Conservation (phyloP, 2,113 vertebrate genomes). For the Dascyllus trimaculatus region DNA sequence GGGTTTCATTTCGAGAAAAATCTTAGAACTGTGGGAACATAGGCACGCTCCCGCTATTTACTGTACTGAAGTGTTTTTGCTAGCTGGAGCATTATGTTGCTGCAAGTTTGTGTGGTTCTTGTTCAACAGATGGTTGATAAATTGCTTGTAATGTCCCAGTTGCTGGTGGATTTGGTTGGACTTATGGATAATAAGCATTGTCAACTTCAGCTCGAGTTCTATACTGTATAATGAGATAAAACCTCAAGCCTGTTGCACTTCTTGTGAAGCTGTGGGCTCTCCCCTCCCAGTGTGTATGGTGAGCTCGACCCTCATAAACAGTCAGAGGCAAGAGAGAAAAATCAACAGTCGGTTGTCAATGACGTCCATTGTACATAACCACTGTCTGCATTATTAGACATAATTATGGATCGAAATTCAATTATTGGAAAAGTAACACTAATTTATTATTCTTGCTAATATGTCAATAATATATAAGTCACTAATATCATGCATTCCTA, state of each 20-base stretch:
- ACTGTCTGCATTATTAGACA: not conserved
- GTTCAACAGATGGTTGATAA: slow-evolving; percentile 10
- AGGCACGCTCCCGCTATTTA: too few relatives aligned
- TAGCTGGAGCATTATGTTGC: not conserved
- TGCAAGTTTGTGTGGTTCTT: not conserved
- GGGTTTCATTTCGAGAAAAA: too few relatives aligned
- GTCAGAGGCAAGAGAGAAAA: not conserved
- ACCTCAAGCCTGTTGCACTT: not conserved
- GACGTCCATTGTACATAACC: not conserved
- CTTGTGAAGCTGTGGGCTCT: not conserved
- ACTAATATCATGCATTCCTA: not conserved
- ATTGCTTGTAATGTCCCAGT: not conserved
- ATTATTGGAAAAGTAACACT: not conserved
- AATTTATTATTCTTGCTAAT: not conserved
- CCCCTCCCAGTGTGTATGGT: not conserved
- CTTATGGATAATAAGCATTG: not conserved
- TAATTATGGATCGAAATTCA: not conserved
- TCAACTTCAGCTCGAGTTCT: not conserved
- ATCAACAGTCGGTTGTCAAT: not conserved
- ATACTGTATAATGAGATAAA: not conserved
- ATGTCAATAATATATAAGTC: not conserved
- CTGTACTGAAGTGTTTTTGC: too few relatives aligned
- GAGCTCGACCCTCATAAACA: not conserved
- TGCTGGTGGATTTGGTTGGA: not conserved
- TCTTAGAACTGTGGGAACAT: too few relatives aligned